phyloP scores from a whole-genome alignment of 2,888 invertebrate genomes.

The Chesias legatella region DNA sequence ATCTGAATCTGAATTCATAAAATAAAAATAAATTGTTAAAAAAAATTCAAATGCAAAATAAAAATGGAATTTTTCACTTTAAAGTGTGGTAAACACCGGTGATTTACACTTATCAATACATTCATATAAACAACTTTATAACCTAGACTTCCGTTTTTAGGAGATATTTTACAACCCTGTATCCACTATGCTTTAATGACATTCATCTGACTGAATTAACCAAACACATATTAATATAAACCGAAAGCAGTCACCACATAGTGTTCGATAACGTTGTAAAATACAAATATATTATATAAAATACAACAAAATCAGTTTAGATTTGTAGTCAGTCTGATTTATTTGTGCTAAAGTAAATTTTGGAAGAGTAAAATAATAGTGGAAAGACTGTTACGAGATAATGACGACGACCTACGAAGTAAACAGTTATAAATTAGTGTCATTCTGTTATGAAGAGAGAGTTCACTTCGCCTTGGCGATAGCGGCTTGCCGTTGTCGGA shows the following conservation, averaged over 20 bases:
- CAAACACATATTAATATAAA: slow-evolving; percentile 34
- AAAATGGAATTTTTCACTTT: slow-evolving; percentile 63
- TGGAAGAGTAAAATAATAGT: slow-evolving; percentile 35
- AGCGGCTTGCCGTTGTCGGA: slow-evolving; percentile 79
- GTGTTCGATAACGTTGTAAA: slow-evolving; percentile 26
- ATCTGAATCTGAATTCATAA: slow-evolving; percentile 53
- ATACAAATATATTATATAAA: slow-evolving; percentile 23
- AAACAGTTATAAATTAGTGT: slow-evolving; percentile 19
- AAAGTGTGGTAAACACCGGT: slow-evolving; percentile 63
- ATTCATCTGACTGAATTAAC: slow-evolving; percentile 57
- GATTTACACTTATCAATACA: slow-evolving; percentile 70
- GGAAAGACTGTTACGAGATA: slow-evolving; percentile 54
- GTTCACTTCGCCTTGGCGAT: slow-evolving; percentile 80
- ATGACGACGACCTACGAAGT: slow-evolving; percentile 51
- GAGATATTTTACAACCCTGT: slow-evolving; percentile 81
- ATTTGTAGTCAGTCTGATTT: slow-evolving; percentile 22
- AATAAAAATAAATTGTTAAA: slow-evolving; percentile 42
- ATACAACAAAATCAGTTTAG: slow-evolving; percentile 20
- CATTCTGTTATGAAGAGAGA: slow-evolving; percentile 22
- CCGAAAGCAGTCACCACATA: slow-evolving; percentile 30
- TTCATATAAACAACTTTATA: slow-evolving; percentile 74
- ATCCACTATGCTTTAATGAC: slow-evolving; percentile 76
- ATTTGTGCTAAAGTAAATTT: slow-evolving; percentile 40
- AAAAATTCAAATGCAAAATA: slow-evolving; percentile 60
- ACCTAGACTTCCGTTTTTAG: slow-evolving; percentile 68